Base-by-base conservation (phyloP, 1,140 invertebrate species). In the Cotesia glomerata region DNA sequence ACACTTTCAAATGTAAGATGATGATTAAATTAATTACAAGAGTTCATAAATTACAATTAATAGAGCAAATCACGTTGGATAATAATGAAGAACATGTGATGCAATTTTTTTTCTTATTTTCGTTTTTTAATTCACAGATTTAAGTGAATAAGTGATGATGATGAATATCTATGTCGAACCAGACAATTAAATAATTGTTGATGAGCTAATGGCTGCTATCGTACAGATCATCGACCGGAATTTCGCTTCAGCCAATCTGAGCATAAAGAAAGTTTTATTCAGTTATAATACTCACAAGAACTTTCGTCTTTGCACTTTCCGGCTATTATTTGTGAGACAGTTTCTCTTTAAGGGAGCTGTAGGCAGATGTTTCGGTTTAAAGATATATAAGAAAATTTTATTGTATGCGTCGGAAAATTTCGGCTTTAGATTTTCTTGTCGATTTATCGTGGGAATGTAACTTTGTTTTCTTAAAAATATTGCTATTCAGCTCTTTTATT, bases 181-280 rank as follows among this genome's bases (percentile, higher is more conserved):
- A 63, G 59, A 61, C 45, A 71, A 52, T 71, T 64, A 13, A 49
- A 36, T 49, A 61, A 70, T 61, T 70, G 39, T 51, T 70, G 65
- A 68, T 68, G 65, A 54, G 34, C 32, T 54, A 63, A 71, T 71
- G 62, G 51, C 69, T 61, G 45, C 14, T 62, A 45, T 14, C 34
- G 13, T 18, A 16, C 35, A 62, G 35, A 32, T 45, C 26, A 36
- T 62, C 32, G 14, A 54, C 56, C 56, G 68, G 68, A 71, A 63
- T 62, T 62, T 45, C 56, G 36, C 51, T 68, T 32, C 49, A 16
- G 13, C 18, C 66, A 52, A 64, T 32, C 36, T 32, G n/a, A 58
- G 5, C 8, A 16, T 26, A 51, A 67, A 32, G 39, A 49, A 67
- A 67, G 49, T 39, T 67, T 51, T 54, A 16, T 67, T 45, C 7